Evolutionary conservation across 1,140 invertebrate species (phyloP), one percentile per base, ranked within the genome.

Genomic region (Macrosteles quadrilineatus): DNA sequence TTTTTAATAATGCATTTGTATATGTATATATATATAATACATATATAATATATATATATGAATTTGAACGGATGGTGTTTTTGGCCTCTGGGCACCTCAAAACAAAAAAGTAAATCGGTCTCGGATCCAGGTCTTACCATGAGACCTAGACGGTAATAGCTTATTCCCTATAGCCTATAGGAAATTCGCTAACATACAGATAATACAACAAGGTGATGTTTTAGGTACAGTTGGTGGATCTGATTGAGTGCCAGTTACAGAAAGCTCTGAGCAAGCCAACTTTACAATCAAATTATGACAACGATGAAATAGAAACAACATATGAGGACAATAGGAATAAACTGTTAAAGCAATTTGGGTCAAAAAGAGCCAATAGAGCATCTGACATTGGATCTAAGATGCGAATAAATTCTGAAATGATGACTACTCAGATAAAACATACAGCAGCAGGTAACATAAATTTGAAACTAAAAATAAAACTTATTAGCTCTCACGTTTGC

Each of bases 271-370:
- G n/a, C 6, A 50, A 50, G 21, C 21, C 47, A 11, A 50, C 4
- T 50, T 50, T 23, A 50, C 47, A 23, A 23, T 19, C 47, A 19
- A 50, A 50, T 50, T 50, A 50, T 50, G 47, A 50, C n/a, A 50
- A 50, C n/a, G 21, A 50, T 50, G 47, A n/a, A 50, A 23, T 50
- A 23, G 47, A 19, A 50, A 19, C 17, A 19, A 50, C 47, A 19
- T 50, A 50, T 23, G 17, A 50, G n/a, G 47, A 50, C 17, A 50
- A 50, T 50, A 50, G 21, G 21, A 50, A 50, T 23, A 50, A 23
- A 50, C 21, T 50, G 21, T 23, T 50, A 6, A 50, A 23, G 21
- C 17, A n/a, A 19, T 50, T 50, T 50, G 47, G 47, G 4, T 50
- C 47, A 19, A 50, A 50, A 50, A 50, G 21, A 50, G 47, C 17